phyloP scores from a whole-genome alignment of 2,797 vertebrate genomes.

The Mus caroli region DNA sequence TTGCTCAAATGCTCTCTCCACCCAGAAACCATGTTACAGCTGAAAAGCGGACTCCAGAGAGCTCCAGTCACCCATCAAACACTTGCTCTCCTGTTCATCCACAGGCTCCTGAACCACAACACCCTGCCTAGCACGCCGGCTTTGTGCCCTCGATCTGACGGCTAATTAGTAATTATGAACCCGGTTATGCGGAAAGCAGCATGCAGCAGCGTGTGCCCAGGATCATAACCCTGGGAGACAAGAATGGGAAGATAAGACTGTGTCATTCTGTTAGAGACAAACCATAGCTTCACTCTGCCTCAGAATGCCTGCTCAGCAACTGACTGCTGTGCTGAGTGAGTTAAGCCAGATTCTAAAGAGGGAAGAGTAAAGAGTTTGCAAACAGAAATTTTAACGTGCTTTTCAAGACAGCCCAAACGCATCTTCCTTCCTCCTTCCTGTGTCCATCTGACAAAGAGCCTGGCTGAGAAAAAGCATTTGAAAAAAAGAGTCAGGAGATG shows the following conservation, averaged over 20 bases:
- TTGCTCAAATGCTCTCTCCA: background rate
- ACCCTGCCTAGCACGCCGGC: background rate
- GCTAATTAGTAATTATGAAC: constrained; percentile 19
- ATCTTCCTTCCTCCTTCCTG: background rate
- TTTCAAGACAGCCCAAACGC: background rate
- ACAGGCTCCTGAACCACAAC: background rate
- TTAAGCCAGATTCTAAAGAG: background rate
- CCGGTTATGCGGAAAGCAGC: background rate
- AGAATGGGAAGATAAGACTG: background rate
- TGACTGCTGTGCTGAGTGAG: background rate
- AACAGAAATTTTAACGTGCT: background rate
- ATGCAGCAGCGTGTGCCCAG: background rate
- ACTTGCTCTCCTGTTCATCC: background rate
- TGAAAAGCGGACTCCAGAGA: constrained; percentile 19
- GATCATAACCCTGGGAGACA: background rate
- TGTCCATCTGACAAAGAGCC: background rate
- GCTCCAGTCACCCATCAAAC: background rate
- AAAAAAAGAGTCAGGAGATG: background rate
- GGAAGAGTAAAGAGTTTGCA: constrained; percentile 39
- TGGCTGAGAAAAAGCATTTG: background rate
- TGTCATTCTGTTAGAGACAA: background rate
- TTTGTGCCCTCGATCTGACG: background rate
- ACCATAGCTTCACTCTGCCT: background rate
- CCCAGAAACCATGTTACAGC: constrained; percentile 9
- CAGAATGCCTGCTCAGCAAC: background rate